A percentile compares a stretch with the other conserved stretches of the same genome.
Conservation (phyloP, 2,113 vertebrate genomes). For the Hystrix brachyura region DNA sequence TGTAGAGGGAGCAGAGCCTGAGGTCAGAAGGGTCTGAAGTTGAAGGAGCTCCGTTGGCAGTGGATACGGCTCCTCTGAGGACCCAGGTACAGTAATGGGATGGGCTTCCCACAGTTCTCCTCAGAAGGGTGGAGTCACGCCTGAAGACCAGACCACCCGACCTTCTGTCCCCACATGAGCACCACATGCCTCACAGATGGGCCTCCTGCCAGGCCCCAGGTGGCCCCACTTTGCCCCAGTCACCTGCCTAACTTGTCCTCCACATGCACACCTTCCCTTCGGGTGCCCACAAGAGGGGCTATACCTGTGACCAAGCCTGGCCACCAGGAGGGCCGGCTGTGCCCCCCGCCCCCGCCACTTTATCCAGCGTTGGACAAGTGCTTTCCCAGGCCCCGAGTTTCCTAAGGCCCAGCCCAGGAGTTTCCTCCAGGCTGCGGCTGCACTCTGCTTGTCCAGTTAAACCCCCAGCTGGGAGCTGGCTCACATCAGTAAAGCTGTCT, state of each 20-base stretch:
- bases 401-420: conserved; percentile 27
- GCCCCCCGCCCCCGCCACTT: background rate
- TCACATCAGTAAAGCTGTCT: background rate
- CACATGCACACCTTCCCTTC: accelerated
- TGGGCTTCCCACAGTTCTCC: background rate
- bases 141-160: background rate
- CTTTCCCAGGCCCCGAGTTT: background rate
- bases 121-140: background rate
- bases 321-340: background rate
- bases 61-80: background rate
- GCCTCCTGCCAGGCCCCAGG: background rate
- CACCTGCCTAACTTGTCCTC: background rate
- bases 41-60: background rate
- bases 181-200: background rate
- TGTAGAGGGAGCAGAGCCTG: background rate
- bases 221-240: background rate
- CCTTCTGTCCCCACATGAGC: background rate
- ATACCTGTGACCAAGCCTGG: no score
- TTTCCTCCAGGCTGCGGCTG: background rate
- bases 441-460: background rate
- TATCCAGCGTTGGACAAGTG: background rate
- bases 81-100: background rate
- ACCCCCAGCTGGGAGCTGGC: background rate
- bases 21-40: background rate
- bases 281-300: background rate